Evolutionary conservation across 2,113 vertebrate genomes (phyloP).

Genomic region (Urocynchramus pylzowi): DNA sequence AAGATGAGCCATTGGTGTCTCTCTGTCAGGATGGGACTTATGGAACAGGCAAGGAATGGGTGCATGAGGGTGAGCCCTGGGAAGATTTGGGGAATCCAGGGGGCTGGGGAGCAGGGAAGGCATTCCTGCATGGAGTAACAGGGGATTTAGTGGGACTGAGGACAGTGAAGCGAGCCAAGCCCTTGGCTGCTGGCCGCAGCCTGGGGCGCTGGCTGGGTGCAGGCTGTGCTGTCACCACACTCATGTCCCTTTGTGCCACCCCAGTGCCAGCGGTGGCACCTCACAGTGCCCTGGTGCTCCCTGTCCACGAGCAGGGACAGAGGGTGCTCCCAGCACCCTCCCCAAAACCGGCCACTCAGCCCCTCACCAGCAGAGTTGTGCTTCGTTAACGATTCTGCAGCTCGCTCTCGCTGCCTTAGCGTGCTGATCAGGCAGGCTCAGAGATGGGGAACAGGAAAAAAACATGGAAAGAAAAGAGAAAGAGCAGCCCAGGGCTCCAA

Average conservation of each 20-base stretch:
- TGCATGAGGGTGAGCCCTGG: background rate
- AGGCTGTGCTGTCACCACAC: background rate
- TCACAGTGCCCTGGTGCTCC: background rate
- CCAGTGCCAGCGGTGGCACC: background rate
- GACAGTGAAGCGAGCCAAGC: background rate
- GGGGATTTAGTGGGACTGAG: background rate
- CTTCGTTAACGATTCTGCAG: conserved; percentile 29
- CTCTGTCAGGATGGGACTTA: background rate
- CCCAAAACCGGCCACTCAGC: background rate
- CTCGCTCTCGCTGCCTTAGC: background rate
- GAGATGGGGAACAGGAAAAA: conserved; percentile 8
- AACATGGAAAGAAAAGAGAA: conserved; percentile 37
- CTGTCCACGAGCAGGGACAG: rapidly evolving
- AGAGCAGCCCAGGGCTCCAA: conserved; percentile 64
- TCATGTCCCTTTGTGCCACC: background rate
- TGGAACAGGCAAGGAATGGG: rapidly evolving
- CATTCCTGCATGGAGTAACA: background rate
- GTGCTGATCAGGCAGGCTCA: conserved; percentile 50
- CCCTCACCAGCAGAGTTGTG: background rate
- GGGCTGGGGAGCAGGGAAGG: background rate
- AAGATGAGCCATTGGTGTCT: background rate
- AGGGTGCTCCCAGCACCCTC: background rate
- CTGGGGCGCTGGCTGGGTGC: background rate
- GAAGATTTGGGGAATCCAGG: background rate
- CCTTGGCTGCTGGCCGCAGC: background rate